These are phyloP conservation scores for Scaptomyza cyrtandrae DNA, from an alignment of 2,888 invertebrate genomes.

Conservation along the genomic window DNA sequence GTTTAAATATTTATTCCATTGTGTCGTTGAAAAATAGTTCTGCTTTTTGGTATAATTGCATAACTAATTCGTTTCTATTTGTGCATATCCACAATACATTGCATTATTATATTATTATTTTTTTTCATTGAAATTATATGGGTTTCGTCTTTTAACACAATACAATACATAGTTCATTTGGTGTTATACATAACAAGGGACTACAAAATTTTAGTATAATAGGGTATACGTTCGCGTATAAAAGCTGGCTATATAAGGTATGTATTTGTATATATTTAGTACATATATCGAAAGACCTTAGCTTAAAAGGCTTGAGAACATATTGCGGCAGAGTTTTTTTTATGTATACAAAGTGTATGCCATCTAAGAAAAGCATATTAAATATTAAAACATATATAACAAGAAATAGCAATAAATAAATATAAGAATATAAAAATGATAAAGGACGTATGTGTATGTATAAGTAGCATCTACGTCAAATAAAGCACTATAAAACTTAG, in stretches of 20 bases:
- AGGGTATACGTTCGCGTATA: conserved; percentile 35
- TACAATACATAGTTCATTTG: conserved; percentile 8
- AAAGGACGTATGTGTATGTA: conserved; percentile 31
- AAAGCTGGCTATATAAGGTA: conserved; percentile 45
- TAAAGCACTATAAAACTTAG: conserved; percentile 53
- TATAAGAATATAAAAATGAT: conserved; percentile 24
- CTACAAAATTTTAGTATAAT: conserved; percentile 37
- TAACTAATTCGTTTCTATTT: conserved; percentile 47
- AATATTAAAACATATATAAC: conserved; percentile 30
- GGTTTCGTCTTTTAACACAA: conserved; percentile 5
- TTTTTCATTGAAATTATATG: conserved; percentile 5
- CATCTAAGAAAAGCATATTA: conserved; percentile 11
- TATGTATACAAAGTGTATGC: conserved; percentile 18
- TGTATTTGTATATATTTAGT: conserved; percentile 21
- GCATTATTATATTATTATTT: neutral
- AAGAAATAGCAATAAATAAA: conserved; percentile 34
- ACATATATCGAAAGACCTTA: conserved; percentile 43
- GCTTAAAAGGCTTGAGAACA: conserved; percentile 57
- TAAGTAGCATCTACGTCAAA: conserved; percentile 43
- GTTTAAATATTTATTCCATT: conserved; percentile 21
- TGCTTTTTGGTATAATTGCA: conserved; percentile 61
- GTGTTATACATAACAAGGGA: conserved; percentile 39
- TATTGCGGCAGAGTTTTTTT: conserved; percentile 40
- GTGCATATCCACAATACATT: conserved; percentile 13
- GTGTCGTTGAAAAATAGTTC: conserved; percentile 39